Evolutionary conservation across 2,113 vertebrate species (phyloP).

Genomic region (Tapirus terrestris): DNA sequence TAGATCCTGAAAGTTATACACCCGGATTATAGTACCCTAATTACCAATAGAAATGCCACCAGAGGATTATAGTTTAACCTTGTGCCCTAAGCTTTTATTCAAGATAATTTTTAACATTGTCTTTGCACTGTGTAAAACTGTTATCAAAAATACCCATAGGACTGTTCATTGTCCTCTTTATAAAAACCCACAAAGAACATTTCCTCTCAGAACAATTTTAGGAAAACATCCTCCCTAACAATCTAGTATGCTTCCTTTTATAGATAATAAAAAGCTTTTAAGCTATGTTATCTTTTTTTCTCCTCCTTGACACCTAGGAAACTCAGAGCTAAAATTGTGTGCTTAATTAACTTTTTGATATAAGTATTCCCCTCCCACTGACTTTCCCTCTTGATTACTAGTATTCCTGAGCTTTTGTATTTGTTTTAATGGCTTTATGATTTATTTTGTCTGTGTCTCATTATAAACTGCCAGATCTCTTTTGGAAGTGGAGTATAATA

Average conservation of each 20-base stretch:
- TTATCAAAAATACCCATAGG: background rate
- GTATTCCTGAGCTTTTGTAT: background rate
- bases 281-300: background rate
- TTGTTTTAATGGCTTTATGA: constrained; percentile 2
- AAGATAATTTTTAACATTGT: background rate
- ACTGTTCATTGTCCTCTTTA: background rate
- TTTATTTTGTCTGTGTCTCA: constrained; percentile 15
- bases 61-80: background rate
- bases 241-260: background rate
- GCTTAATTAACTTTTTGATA: background rate
- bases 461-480: background rate
- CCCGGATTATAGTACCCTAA: background rate
- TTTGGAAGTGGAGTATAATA: constrained; percentile 6
- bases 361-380: background rate
- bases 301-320: background rate
- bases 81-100: background rate
- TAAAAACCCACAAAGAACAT: background rate
- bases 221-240: background rate
- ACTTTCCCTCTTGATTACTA: background rate
- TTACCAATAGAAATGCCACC: background rate
- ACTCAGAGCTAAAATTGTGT: background rate
- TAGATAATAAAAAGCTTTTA: background rate
- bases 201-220: background rate
- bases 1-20: background rate
- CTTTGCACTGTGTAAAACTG: background rate